Percentiles rank a stretch among this genome's conserved stretches.
Evolutionary conservation across 2,797 vertebrate genomes (phyloP).

Genomic region (Jordanella pulchra): DNA sequence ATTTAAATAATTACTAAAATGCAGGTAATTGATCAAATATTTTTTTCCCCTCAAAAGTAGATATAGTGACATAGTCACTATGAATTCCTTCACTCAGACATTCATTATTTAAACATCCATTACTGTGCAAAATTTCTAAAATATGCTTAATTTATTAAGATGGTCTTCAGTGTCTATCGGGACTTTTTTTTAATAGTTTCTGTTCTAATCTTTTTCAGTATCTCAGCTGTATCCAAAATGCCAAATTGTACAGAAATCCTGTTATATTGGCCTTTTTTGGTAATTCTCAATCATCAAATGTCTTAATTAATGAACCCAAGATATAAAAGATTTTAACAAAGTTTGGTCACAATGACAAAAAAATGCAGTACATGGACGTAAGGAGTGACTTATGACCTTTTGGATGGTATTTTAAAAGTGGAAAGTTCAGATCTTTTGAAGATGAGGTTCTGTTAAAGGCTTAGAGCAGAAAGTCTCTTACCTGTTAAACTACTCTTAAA

Average conservation of each 20-base stretch:
- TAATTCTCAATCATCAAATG: not conserved
- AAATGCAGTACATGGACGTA: not conserved
- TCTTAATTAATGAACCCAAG: not conserved
- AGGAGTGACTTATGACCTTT: not conserved
- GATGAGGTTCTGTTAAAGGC: not conserved
- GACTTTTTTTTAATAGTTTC: not conserved
- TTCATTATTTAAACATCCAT: not conserved
- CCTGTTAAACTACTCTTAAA: not conserved
- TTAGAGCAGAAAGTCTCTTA: not conserved
- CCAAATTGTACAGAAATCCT: not conserved
- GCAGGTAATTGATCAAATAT: not conserved
- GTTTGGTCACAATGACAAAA: too few species aligned
- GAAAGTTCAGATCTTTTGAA: not conserved
- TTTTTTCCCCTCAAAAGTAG: not conserved
- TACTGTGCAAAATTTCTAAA: not conserved
- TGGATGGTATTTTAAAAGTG: not conserved
- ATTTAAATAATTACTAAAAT: not conserved
- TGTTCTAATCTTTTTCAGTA: not conserved
- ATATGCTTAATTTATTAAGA: not conserved
- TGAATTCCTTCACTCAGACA: slow-evolving; percentile 17
- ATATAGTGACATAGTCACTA: slow-evolving; percentile 33
- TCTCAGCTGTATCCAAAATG: not conserved
- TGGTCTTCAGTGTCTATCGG: not conserved
- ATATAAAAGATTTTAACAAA: not conserved
- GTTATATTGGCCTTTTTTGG: too few species aligned